phyloP scores from a whole-genome alignment of 1,140 invertebrate species.

The Nasonia giraulti region DNA sequence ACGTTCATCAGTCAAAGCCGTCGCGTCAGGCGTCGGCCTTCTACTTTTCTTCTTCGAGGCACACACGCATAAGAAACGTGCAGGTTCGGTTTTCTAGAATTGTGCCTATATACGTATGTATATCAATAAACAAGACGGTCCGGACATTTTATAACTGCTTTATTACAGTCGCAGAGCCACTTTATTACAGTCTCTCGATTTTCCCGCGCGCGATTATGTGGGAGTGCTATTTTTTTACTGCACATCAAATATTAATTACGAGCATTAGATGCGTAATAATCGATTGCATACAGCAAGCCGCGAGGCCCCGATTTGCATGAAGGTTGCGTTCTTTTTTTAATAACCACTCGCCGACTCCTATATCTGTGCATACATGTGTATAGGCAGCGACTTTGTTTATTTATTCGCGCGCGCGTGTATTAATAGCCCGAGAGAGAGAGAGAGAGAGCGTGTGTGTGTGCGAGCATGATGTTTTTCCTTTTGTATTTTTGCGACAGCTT shows the following conservation, averaged over 20 bases:
- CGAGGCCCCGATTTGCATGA: constrained; percentile 8
- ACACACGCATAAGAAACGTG: background rate
- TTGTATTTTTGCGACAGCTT: too few species aligned
- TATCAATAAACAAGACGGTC: too few species aligned
- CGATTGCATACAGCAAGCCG: background rate
- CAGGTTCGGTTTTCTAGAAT: too few species aligned
- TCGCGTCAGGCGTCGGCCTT: constrained; percentile 11
- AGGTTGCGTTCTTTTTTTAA: constrained; percentile 1
- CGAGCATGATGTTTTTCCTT: too few species aligned
- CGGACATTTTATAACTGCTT: too few species aligned
- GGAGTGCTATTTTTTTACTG: too few species aligned
- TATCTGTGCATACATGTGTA: background rate
- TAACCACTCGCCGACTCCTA: background rate
- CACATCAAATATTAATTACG: constrained; percentile 28
- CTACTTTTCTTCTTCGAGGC: background rate
- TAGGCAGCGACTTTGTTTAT: background rate
- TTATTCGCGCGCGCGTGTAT: constrained; percentile 1
- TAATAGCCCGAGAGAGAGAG: background rate
- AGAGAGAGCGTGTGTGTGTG: too few species aligned
- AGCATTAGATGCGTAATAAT: constrained; percentile 10
- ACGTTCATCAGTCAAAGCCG: background rate
- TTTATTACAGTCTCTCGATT: background rate
- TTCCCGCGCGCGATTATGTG: background rate
- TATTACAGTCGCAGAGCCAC: too few species aligned
- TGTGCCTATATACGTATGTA: too few species aligned